Conservation (phyloP, 2,113 vertebrate species). For the Amazona guildingii region DNA sequence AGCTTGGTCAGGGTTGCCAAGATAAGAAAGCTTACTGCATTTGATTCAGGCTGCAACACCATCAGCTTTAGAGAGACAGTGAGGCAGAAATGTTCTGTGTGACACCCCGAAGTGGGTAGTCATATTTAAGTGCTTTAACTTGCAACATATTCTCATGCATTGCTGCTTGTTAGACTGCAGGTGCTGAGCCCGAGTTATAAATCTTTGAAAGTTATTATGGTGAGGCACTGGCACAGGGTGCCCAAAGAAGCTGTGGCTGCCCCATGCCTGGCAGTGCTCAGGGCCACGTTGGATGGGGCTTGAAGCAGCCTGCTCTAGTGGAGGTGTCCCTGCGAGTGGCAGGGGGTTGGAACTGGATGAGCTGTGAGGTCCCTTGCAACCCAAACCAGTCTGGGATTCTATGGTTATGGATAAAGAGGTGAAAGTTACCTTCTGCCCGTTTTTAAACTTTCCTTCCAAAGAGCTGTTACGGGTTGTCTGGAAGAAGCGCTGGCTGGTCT, state of each 20-base stretch:
- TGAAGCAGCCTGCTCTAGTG: background rate
- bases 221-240: background rate
- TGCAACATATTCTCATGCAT: background rate
- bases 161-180: background rate
- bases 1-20: background rate
- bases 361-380: background rate
- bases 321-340: background rate
- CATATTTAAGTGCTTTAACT: fast-evolving
- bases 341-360: background rate
- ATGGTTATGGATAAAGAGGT: background rate
- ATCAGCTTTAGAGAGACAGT: background rate
- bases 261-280: background rate
- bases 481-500: background rate
- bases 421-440: background rate
- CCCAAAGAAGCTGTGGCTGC: background rate
- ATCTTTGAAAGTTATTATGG: background rate
- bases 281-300: background rate
- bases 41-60: background rate
- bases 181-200: background rate
- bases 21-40: background rate
- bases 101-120: too few relatives aligned
- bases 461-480: background rate
- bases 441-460: background rate
- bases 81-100: background rate
- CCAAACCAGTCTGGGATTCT: background rate